These are phyloP conservation scores for Chrysaora quinquecirrha DNA, from an alignment of 30 jellyfish, hydroid and myxozoan genomes.

Conservation along the genomic window DNA sequence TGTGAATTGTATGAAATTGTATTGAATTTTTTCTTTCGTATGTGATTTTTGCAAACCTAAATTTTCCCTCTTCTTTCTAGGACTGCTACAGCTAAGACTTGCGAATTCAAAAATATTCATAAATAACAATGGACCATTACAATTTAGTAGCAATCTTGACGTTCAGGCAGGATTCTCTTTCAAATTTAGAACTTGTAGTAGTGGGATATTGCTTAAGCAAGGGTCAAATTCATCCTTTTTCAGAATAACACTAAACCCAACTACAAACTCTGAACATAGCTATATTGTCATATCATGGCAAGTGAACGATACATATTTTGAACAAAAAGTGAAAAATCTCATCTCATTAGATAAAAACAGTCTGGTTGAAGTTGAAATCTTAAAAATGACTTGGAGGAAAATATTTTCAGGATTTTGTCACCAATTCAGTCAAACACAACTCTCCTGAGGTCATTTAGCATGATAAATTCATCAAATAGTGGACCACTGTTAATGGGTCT, in stretches of 20 bases:
- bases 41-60: too few species aligned
- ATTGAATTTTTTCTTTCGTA: too few species aligned
- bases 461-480: conserved; percentile 6
- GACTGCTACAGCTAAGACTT: too few species aligned
- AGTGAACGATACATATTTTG: not conserved
- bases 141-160: not conserved
- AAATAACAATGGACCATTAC: conserved; percentile 32
- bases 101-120: conserved; percentile 24
- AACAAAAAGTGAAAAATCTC: not conserved
- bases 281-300: conserved; percentile 42
- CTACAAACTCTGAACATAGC: conserved; percentile 25
- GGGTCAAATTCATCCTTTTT: conserved; percentile 19
- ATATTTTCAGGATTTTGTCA: conserved; percentile 20
- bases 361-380: conserved; percentile 17
- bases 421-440: conserved; percentile 20
- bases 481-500: conserved; percentile 38
- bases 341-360: conserved; percentile 54
- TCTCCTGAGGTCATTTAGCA: not conserved
- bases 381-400: too few species aligned
- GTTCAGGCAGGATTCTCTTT: conserved; percentile 48
- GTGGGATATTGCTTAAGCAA: conserved; percentile 46
- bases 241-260: conserved; percentile 25
- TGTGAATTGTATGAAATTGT: too few species aligned
- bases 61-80: too few species aligned
- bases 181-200: conserved; percentile 60